Evolutionary conservation across 2,888 invertebrate genomes (phyloP).

Genomic region (Oithona nana): DNA sequence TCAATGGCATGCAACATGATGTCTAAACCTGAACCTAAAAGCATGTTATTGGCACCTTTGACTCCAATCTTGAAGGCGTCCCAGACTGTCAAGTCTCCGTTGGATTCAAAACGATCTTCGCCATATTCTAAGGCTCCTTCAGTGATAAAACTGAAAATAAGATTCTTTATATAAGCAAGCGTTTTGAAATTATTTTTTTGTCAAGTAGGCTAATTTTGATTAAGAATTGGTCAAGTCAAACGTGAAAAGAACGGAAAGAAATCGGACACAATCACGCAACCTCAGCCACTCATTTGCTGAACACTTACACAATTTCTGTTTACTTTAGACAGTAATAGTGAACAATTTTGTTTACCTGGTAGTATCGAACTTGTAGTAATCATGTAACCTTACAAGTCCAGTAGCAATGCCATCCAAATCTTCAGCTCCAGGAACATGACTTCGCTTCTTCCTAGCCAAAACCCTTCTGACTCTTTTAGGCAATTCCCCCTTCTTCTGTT

Average conservation of each 20-base stretch:
- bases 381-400: slow-evolving; percentile 11
- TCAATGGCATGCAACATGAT: slow-evolving; percentile 8
- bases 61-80: slow-evolving; percentile 17
- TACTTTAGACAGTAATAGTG: no score
- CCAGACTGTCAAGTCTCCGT: slow-evolving; percentile 14
- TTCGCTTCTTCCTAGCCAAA: not conserved
- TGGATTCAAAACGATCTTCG: slow-evolving; percentile 6
- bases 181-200: no score
- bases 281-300: not conserved
- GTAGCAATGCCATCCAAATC: slow-evolving; percentile 14
- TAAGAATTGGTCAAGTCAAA: no score
- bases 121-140: slow-evolving; percentile 3
- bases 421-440: slow-evolving; percentile 10
- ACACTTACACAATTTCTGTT: no score
- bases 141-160: not conserved
- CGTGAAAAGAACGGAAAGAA: no score
- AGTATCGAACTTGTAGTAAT: slow-evolving; percentile 16
- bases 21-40: slow-evolving; percentile 14
- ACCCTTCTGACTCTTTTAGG: slow-evolving; percentile 6
- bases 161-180: no score
- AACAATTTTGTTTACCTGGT: not conserved
- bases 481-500: not conserved
- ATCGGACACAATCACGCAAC: not conserved
- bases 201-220: no score
- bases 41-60: slow-evolving; percentile 14